These are phyloP conservation scores for Mirza zaza DNA, from an alignment of 2,113 vertebrate species.

Conservation along the genomic window DNA sequence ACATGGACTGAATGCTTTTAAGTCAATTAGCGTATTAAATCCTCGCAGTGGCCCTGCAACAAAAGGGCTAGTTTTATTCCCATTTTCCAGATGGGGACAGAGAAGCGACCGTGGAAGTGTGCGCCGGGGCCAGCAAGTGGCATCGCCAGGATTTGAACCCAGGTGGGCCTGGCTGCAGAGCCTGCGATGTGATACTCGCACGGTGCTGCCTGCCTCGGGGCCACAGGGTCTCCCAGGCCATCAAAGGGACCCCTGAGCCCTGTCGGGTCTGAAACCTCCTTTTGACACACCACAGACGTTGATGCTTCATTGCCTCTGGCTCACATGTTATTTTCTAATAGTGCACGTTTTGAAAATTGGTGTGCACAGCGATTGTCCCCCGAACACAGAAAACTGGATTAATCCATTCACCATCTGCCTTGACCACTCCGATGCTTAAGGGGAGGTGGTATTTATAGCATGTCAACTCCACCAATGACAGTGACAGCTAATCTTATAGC, in stretches of 20 bases:
- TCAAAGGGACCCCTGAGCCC: neutral
- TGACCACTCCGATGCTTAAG: neutral
- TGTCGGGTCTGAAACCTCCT: neutral
- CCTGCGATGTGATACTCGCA: rapidly evolving
- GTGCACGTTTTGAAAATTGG: neutral
- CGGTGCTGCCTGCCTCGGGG: neutral
- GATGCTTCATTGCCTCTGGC: neutral
- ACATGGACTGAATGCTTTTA: neutral
- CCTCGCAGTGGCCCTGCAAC: neutral
- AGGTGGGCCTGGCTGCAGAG: too few relatives aligned
- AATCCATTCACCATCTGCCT: neutral
- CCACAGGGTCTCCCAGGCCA: neutral
- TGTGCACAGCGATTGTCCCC: neutral
- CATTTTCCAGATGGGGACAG: neutral
- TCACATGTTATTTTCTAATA: neutral
- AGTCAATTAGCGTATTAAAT: neutral
- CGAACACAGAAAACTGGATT: neutral
- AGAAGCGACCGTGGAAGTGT: rapidly evolving
- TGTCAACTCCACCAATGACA: rapidly evolving
- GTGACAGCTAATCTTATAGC: neutral
- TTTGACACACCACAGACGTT: neutral
- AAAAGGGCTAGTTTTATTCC: neutral
- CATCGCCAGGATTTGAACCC: neutral
- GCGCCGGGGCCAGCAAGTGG: rapidly evolving
- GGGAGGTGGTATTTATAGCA: neutral